A percentile compares a stretch with the other conserved stretches of the same genome.
Conservation (phyloP, 2,797 vertebrate species). For the Amblyraja radiata region DNA sequence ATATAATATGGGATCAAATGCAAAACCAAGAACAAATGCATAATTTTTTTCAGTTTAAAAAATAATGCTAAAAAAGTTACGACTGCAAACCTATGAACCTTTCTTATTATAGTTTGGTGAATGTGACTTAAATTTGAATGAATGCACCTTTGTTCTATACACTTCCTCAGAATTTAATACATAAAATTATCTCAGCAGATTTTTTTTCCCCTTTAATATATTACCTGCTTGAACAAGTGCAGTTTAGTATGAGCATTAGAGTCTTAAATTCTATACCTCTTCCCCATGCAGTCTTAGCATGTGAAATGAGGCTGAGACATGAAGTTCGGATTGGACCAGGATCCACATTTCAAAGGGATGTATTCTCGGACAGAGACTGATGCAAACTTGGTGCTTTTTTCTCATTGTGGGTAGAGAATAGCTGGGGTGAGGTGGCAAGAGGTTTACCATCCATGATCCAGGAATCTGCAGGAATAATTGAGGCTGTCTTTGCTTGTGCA, state of each 20-base stretch:
- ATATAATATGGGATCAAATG: background rate
- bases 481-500: background rate
- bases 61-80: background rate
- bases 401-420: no score
- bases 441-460: background rate
- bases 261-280: background rate
- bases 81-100: background rate
- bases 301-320: background rate
- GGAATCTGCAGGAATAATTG: background rate
- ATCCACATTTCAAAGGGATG: background rate
- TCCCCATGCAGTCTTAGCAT: background rate
- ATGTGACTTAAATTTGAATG: background rate
- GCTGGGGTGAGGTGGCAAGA: background rate
- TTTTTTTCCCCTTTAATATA: background rate
- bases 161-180: background rate
- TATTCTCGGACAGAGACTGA: background rate
- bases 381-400: no score
- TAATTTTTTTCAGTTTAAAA: background rate
- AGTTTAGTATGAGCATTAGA: background rate
- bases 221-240: background rate
- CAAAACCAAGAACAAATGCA: no score
- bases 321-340: background rate
- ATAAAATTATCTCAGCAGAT: background rate
- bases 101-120: background rate
- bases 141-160: background rate